These are phyloP conservation scores for Aleiodes testaceus DNA, from an alignment of 2,888 invertebrate genomes.

Conservation along the genomic window DNA sequence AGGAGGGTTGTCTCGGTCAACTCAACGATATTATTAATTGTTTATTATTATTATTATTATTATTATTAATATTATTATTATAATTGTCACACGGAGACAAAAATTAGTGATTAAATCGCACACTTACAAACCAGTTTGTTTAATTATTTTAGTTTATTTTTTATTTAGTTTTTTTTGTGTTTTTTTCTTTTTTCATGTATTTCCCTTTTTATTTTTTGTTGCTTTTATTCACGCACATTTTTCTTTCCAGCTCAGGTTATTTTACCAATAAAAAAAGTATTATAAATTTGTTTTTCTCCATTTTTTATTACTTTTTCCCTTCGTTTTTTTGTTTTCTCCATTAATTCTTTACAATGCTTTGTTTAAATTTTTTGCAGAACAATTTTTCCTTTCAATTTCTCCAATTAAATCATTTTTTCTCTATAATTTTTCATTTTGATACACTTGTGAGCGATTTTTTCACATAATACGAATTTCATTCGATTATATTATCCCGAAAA, in stretches of 20 bases:
- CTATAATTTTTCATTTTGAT: constrained; percentile 48
- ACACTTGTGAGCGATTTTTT: constrained; percentile 48
- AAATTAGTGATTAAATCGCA: constrained; percentile 54
- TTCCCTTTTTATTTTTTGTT: constrained; percentile 39
- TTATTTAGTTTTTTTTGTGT: constrained; percentile 47
- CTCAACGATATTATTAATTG: constrained; percentile 52
- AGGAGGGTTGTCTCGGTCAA: constrained; percentile 33
- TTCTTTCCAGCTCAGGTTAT: constrained; percentile 31
- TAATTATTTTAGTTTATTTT: constrained; percentile 49
- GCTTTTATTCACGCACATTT: constrained; percentile 33
- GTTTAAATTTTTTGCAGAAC: constrained; percentile 35
- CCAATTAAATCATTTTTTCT: constrained; percentile 47
- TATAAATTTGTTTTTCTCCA: constrained; percentile 44
- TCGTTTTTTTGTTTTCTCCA: constrained; percentile 42
- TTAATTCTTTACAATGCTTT: constrained; percentile 14
- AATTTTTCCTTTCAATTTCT: constrained; percentile 47
- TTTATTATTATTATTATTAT: constrained; percentile 47
- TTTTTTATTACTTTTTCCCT: constrained; percentile 51
- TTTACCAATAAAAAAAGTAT: constrained; percentile 45
- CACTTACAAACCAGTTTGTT: constrained; percentile 46
- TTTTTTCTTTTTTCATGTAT: constrained; percentile 50
- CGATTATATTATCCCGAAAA: constrained; percentile 38
- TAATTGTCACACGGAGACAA: constrained; percentile 53
- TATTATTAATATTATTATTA: constrained; percentile 52
- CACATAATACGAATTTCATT: constrained; percentile 40